Percentiles rank a stretch among this genome's conserved stretches.
Conservation (phyloP, 2,113 vertebrate genomes). For the Ellobius talpinus region DNA sequence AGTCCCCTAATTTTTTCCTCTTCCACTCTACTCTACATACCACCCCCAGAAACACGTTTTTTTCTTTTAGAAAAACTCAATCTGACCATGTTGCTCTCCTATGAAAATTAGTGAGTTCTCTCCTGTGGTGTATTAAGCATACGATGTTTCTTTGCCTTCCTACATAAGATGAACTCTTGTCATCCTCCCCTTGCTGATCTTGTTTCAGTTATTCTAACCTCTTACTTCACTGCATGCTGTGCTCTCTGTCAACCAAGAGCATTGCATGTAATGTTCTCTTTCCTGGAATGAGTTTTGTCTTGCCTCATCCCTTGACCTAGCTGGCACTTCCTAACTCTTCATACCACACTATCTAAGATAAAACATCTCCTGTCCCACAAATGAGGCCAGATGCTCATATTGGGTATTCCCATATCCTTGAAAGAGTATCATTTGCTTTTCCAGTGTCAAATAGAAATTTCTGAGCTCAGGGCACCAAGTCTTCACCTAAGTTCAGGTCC, state of each 20-base stretch:
- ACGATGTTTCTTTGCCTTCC: background rate
- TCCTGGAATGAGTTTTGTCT: background rate
- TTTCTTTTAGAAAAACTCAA: background rate
- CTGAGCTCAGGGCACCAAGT: background rate
- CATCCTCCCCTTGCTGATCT: slow-evolving; percentile 20
- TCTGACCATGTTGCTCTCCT: slow-evolving; percentile 7
- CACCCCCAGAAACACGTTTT: background rate
- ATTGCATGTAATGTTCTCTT: background rate
- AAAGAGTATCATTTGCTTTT: slow-evolving; percentile 31
- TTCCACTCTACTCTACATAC: background rate
- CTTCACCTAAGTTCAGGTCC: background rate
- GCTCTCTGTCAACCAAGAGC: background rate
- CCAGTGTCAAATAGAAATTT: background rate
- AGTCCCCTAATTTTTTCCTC: background rate
- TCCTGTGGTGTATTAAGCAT: background rate
- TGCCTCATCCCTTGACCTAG: background rate
- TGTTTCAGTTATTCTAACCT: slow-evolving; percentile 17
- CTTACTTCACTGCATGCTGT: background rate
- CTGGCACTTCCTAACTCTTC: background rate
- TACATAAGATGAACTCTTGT: background rate
- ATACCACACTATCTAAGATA: slow-evolving; percentile 1
- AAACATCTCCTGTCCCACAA: background rate
- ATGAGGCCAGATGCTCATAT: background rate
- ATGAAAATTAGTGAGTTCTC: slow-evolving; percentile 38
- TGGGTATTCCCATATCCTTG: background rate